These are phyloP conservation scores for Eilema depressum DNA, from an alignment of 2,888 invertebrate genomes.

Conservation along the genomic window DNA sequence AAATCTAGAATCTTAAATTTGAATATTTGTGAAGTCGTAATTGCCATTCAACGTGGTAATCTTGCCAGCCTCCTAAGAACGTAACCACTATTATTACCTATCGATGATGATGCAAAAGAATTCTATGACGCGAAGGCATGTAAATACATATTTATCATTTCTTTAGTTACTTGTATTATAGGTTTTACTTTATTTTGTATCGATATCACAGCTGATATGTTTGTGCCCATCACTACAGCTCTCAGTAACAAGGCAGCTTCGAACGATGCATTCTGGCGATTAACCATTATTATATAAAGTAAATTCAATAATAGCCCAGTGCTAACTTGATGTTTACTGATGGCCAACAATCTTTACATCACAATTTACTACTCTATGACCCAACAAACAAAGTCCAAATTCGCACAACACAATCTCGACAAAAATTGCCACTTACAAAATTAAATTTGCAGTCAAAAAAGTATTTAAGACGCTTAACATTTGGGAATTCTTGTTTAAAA, in stretches of 20 bases:
- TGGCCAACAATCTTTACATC: constrained; percentile 48
- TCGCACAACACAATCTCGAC: constrained; percentile 39
- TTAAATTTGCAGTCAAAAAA: constrained; percentile 41
- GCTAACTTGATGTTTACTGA: constrained; percentile 82
- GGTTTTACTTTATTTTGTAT: neutral
- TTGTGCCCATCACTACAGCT: constrained; percentile 60
- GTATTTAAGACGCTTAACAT: constrained; percentile 36
- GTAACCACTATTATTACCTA: too few species aligned
- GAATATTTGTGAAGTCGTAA: too few species aligned
- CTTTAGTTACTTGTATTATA: neutral
- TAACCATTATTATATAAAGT: constrained; percentile 87
- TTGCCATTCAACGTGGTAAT: too few species aligned
- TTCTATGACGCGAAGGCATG: too few species aligned
- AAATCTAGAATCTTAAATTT: too few species aligned
- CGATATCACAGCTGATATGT: neutral
- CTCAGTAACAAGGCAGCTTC: constrained; percentile 82
- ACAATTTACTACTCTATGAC: constrained; percentile 53
- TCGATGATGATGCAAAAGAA: too few species aligned
- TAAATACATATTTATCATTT: neutral
- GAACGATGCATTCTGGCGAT: constrained; percentile 83
- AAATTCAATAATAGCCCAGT: constrained; percentile 85
- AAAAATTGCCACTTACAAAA: constrained; percentile 50
- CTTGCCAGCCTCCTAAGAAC: too few species aligned
- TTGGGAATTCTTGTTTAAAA: constrained; percentile 32
- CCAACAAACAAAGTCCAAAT: constrained; percentile 51